phyloP scores from a whole-genome alignment of 1,140 invertebrate species.

The Drosophila nigromelanica region DNA sequence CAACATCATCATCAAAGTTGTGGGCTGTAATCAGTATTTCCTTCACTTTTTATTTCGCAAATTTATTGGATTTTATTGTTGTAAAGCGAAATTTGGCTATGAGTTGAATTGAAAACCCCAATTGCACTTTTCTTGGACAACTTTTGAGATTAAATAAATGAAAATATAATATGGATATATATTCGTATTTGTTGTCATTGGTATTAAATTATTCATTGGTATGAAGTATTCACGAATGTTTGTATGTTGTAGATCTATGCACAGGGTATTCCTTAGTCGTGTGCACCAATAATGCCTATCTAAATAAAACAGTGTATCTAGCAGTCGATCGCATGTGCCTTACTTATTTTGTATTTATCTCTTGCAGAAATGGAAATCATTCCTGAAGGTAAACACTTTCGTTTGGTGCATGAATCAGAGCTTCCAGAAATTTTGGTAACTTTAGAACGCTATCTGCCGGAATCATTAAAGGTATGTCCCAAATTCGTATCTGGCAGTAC shows the following conservation, averaged over 20 bases:
- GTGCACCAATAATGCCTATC: not conserved
- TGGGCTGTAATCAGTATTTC: slow-evolving; percentile 44
- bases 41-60: slow-evolving; percentile 19
- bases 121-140: slow-evolving; percentile 9
- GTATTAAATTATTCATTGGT: no score
- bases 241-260: no score
- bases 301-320: not conserved
- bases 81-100: no score
- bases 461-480: slow-evolving; percentile 89
- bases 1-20: slow-evolving; percentile 49
- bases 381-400: slow-evolving; percentile 92
- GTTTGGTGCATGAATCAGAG: slow-evolving; percentile 91
- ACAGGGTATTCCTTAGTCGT: not conserved
- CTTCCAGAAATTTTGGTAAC: slow-evolving; percentile 90
- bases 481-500: not conserved
- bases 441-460: slow-evolving; percentile 90
- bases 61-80: no score
- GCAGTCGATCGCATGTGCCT: not conserved
- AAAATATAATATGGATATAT: no score
- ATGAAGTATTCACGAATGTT: no score
- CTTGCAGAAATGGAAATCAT: slow-evolving; percentile 91
- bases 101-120: slow-evolving; percentile 10
- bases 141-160: no score
- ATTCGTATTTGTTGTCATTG: no score
- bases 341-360: slow-evolving; percentile 27